Evolutionary conservation across 2,797 vertebrate species (phyloP).

Genomic region (Scyliorhinus canicula): DNA sequence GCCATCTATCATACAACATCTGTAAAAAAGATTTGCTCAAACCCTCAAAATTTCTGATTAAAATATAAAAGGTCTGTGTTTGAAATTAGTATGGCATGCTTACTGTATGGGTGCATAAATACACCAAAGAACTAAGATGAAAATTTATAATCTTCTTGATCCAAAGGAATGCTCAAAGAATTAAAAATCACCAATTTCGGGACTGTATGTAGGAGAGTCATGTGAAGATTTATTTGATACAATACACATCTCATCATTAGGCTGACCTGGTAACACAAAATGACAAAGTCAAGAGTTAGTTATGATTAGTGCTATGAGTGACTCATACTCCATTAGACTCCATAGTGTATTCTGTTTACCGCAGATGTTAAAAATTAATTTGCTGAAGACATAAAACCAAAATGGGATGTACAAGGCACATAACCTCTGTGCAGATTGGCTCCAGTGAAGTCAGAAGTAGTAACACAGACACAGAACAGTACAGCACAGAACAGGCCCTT

Average conservation of each 20-base stretch:
- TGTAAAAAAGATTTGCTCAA: slow-evolving; percentile 17
- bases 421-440: not conserved
- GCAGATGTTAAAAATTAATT: not conserved
- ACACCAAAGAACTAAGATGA: not conserved
- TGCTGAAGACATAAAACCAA: not conserved
- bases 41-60: not conserved
- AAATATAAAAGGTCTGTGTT: not conserved
- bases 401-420: not conserved
- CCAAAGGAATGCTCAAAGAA: not conserved
- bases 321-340: not conserved
- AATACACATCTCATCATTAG: not conserved
- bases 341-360: not conserved
- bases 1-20: slow-evolving; percentile 15
- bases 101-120: not conserved
- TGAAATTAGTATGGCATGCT: not conserved
- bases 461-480: too few species aligned
- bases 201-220: not conserved
- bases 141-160: not conserved
- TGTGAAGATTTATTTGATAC: not conserved
- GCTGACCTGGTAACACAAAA: not conserved
- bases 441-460: not conserved
- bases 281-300: not conserved
- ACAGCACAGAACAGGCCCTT: too few species aligned
- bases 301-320: not conserved
- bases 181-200: not conserved